These are phyloP conservation scores for Nebria brevicollis DNA, from an alignment of 2,888 invertebrate species.

Conservation along the genomic window DNA sequence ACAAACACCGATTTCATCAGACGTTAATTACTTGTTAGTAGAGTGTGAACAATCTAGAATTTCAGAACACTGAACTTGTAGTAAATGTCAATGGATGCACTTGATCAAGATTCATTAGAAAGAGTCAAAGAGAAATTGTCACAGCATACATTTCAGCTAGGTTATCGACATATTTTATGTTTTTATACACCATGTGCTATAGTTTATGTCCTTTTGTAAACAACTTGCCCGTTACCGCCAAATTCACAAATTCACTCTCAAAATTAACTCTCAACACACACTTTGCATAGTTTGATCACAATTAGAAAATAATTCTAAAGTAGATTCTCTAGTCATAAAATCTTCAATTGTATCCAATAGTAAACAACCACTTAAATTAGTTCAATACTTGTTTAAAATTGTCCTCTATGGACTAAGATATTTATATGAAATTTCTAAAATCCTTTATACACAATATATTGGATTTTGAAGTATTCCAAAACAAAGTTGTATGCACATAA, in stretches of 20 bases:
- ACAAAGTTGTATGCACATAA: neutral
- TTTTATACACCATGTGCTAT: neutral
- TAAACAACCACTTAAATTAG: no score
- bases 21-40: slow-evolving; percentile 17
- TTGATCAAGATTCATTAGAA: neutral
- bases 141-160: neutral
- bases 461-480: neutral
- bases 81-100: neutral
- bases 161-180: neutral
- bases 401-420: neutral
- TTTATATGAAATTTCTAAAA: neutral
- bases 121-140: neutral
- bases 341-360: no score
- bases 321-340: no score
- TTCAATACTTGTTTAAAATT: neutral
- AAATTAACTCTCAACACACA: neutral
- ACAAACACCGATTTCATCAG: slow-evolving; percentile 30
- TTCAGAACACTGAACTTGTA: slow-evolving; percentile 17
- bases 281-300: no score
- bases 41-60: slow-evolving; percentile 12
- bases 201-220: neutral
- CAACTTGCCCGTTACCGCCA: neutral
- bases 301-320: no score
- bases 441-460: neutral
- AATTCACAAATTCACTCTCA: neutral